A percentile compares a stretch with the other conserved stretches of the same genome.
Evolutionary conservation across 2,888 invertebrate genomes (phyloP).

Genomic region (Eucera pruinosa): DNA sequence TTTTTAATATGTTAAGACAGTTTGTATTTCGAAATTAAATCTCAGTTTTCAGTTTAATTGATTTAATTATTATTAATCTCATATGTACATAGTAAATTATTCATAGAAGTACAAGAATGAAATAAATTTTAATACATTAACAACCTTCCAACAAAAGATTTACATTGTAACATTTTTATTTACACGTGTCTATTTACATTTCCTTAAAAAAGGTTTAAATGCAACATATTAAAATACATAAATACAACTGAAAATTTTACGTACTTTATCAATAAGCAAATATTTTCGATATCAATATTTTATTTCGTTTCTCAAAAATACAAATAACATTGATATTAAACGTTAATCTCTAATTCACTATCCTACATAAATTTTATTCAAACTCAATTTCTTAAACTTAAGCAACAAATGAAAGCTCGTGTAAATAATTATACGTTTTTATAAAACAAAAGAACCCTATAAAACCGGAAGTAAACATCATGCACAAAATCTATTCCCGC

Average conservation of each 20-base stretch:
- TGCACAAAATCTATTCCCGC: not conserved
- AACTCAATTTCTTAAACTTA: slow-evolving; percentile 13
- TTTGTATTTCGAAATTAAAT: not conserved
- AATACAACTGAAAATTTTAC: no score
- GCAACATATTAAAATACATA: no score
- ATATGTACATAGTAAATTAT: not conserved
- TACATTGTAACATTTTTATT: not conserved
- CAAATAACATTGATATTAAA: slow-evolving; percentile 1
- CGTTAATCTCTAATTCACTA: not conserved
- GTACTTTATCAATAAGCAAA: slow-evolving; percentile 16
- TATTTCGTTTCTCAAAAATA: not conserved
- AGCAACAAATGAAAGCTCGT: slow-evolving; percentile 4
- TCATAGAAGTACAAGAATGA: slow-evolving; percentile 5
- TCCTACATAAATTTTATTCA: not conserved
- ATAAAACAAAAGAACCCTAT: not conserved
- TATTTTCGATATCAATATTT: slow-evolving; percentile 1
- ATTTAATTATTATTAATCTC: not conserved
- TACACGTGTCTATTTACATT: not conserved
- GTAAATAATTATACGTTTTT: not conserved
- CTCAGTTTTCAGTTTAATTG: not conserved
- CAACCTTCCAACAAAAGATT: not conserved
- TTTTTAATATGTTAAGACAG: not conserved
- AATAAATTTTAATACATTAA: slow-evolving; percentile 13
- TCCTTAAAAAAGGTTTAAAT: not conserved
- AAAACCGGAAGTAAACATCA: slow-evolving; percentile 12